phyloP scores from a whole-genome alignment of 1,140 invertebrate species.

The Zaprionus inermis region DNA sequence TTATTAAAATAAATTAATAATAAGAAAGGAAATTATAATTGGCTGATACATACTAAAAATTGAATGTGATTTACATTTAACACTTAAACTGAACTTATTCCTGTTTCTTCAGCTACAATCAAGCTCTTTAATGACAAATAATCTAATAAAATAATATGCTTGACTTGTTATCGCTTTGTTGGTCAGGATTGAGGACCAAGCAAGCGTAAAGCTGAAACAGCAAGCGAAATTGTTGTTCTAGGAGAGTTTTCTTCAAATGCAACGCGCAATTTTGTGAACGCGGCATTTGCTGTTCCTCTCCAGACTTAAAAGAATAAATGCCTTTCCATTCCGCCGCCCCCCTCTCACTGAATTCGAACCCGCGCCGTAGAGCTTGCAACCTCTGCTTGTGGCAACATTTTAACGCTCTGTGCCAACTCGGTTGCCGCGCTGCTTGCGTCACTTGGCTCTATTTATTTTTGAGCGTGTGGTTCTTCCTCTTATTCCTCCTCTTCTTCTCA shows the following conservation, averaged over 20 bases:
- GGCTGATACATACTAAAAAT: not conserved
- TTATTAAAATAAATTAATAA: too few species aligned
- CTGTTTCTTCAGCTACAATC: not conserved
- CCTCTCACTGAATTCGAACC: not conserved
- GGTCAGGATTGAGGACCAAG: not conserved
- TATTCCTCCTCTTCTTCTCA: not conserved
- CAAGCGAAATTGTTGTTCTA: slow-evolving; percentile 44
- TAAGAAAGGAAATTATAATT: too few species aligned
- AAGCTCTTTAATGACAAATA: not conserved
- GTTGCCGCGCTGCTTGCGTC: not conserved
- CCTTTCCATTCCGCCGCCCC: not conserved
- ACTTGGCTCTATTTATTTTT: not conserved
- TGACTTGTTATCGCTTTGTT: slow-evolving; percentile 36
- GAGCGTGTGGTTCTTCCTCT: not conserved
- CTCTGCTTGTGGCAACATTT: not conserved
- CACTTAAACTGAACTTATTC: not conserved
- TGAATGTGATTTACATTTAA: not conserved
- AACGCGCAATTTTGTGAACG: slow-evolving; percentile 24
- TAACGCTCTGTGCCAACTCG: not conserved
- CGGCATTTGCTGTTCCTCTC: slow-evolving; percentile 71
- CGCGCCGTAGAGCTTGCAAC: not conserved
- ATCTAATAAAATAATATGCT: slow-evolving; percentile 23
- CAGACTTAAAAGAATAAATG: slow-evolving; percentile 15
- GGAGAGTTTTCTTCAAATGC: slow-evolving; percentile 73
- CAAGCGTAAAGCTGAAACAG: slow-evolving; percentile 56